Conservation (phyloP, 2,888 invertebrate genomes). For the Lumbricus terrestris region DNA sequence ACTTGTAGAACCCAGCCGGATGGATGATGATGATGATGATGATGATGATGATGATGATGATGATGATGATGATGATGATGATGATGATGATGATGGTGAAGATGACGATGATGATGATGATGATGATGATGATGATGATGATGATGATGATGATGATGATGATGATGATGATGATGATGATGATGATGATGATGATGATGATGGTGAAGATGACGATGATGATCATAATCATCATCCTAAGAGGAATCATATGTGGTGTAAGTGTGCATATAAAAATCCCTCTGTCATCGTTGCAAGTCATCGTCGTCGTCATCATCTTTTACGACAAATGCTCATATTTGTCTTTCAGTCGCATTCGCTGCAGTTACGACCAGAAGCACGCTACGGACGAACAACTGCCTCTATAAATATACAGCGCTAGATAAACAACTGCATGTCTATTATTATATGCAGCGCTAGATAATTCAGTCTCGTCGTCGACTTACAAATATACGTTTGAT, state of each 20-base stretch:
- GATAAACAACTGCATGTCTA: too few species aligned
- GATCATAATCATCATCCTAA: background rate
- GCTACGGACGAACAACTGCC: too few species aligned
- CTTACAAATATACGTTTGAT: background rate
- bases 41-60: too few species aligned
- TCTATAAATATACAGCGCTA: too few species aligned
- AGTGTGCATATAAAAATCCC: too few species aligned
- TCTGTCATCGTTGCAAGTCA: background rate
- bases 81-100: background rate
- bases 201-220: background rate
- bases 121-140: constrained; percentile 29
- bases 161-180: too few species aligned
- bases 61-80: background rate
- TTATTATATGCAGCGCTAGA: background rate
- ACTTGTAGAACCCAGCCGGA: too few species aligned
- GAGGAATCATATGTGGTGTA: background rate
- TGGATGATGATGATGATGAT: too few species aligned
- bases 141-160: constrained; percentile 20
- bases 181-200: too few species aligned
- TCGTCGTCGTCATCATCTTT: background rate
- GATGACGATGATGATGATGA: constrained; percentile 30
- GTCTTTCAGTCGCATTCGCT: background rate
- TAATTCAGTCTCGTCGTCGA: background rate
- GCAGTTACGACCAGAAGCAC: background rate
- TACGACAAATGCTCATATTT: background rate